These are phyloP conservation scores for Tragelaphus strepsiceros DNA, from an alignment of 2,113 vertebrate species.

Conservation along the genomic window DNA sequence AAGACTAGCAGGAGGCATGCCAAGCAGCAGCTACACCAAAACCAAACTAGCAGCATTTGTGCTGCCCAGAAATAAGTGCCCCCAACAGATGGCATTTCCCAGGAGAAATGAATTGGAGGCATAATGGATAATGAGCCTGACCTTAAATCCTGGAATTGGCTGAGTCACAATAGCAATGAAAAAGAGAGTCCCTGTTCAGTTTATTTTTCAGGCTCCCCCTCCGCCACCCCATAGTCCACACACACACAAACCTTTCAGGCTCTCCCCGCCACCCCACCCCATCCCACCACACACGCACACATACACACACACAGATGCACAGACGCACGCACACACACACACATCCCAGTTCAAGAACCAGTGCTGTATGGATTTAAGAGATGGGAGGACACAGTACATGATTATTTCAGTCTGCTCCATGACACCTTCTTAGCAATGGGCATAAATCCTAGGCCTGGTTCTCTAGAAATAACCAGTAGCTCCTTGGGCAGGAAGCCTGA, in stretches of 20 bases:
- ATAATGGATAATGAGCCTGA: background rate
- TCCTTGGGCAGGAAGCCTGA: background rate
- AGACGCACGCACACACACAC: fast-evolving
- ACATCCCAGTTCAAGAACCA: background rate
- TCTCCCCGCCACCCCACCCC: fast-evolving
- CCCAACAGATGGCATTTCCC: background rate
- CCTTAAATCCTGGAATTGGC: background rate
- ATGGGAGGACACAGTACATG: background rate
- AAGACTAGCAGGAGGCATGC: background rate
- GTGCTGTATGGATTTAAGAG: fast-evolving
- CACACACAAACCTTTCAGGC: background rate
- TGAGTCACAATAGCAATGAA: background rate
- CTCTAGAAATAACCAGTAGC: background rate
- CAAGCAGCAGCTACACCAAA: background rate
- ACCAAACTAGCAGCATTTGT: background rate
- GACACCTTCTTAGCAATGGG: background rate
- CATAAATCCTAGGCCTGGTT: background rate
- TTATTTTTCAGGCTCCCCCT: background rate
- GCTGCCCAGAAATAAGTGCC: background rate
- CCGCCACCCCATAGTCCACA: background rate
- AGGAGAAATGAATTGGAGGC: background rate
- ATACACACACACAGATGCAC: background rate
- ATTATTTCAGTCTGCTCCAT: background rate
- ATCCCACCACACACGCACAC: background rate
- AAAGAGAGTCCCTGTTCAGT: background rate